These are phyloP conservation scores for Nephotettix cincticeps DNA, from an alignment of 1,140 invertebrate species.

Conservation along the genomic window DNA sequence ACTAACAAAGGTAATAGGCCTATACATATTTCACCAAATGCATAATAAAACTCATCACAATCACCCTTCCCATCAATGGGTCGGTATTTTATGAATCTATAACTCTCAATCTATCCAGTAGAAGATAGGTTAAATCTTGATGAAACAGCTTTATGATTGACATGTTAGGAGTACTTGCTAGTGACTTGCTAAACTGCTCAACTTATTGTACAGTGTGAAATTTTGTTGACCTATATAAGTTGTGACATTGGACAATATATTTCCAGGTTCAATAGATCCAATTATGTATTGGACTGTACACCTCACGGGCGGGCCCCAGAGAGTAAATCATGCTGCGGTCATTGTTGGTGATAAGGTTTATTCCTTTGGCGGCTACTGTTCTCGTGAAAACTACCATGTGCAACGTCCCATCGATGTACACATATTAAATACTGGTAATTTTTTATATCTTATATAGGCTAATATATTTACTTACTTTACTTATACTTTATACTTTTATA, in stretches of 20 bases:
- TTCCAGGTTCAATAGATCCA: neutral
- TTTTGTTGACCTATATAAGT: neutral
- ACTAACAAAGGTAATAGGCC: too few species aligned
- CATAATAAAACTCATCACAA: too few species aligned
- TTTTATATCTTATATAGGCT: too few species aligned
- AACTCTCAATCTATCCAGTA: too few species aligned
- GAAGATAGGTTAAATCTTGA: too few species aligned
- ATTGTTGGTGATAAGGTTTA: slow-evolving; percentile 77
- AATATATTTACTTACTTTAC: too few species aligned
- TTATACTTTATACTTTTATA: too few species aligned
- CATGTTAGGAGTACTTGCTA: neutral
- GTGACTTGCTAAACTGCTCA: neutral
- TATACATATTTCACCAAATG: too few species aligned
- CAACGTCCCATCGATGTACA: slow-evolving; percentile 82
- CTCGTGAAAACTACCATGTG: slow-evolving; percentile 69
- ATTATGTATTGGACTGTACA: slow-evolving; percentile 69
- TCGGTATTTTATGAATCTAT: too few species aligned
- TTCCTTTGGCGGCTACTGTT: slow-evolving; percentile 90
- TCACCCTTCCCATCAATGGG: too few species aligned
- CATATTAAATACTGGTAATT: slow-evolving; percentile 74
- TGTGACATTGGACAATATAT: neutral
- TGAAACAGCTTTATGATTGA: too few species aligned
- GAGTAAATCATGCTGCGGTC: slow-evolving; percentile 90
- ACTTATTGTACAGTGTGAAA: neutral
- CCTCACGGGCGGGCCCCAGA: slow-evolving; percentile 75